phyloP scores from a whole-genome alignment of 1,140 invertebrate genomes.

The Arion vulgaris region DNA sequence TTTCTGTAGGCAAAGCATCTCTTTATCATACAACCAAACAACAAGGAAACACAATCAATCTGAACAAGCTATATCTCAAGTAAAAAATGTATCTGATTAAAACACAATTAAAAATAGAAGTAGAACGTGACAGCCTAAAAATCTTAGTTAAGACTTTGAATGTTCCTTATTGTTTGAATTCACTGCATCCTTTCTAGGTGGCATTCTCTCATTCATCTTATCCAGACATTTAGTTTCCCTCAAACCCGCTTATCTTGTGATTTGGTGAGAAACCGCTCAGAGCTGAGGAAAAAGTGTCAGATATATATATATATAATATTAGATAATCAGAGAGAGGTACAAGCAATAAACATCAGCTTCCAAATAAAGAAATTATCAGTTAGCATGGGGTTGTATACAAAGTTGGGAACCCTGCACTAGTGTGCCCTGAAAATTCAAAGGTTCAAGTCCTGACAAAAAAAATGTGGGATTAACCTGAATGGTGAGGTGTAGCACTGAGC shows the following conservation, averaged over 20 bases:
- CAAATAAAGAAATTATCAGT: too few species aligned
- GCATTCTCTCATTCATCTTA: slow-evolving; percentile 99
- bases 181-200: slow-evolving; percentile 78
- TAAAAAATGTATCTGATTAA: background rate
- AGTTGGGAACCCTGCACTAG: too few species aligned
- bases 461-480: too few species aligned
- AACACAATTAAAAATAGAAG: background rate
- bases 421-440: too few species aligned
- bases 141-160: slow-evolving; percentile 43
- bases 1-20: background rate
- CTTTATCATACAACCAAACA: background rate
- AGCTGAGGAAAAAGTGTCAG: slow-evolving; percentile 80
- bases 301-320: too few species aligned
- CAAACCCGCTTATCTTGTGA: slow-evolving; percentile 90
- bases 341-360: too few species aligned
- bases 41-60: background rate
- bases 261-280: slow-evolving; percentile 98
- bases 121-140: background rate
- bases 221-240: slow-evolving; percentile 98
- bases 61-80: background rate
- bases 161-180: slow-evolving; percentile 66
- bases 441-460: too few species aligned
- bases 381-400: too few species aligned
- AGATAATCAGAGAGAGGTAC: too few species aligned
- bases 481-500: too few species aligned